Conservation (phyloP, 2,888 invertebrate species). For the Heliconius hortense region DNA sequence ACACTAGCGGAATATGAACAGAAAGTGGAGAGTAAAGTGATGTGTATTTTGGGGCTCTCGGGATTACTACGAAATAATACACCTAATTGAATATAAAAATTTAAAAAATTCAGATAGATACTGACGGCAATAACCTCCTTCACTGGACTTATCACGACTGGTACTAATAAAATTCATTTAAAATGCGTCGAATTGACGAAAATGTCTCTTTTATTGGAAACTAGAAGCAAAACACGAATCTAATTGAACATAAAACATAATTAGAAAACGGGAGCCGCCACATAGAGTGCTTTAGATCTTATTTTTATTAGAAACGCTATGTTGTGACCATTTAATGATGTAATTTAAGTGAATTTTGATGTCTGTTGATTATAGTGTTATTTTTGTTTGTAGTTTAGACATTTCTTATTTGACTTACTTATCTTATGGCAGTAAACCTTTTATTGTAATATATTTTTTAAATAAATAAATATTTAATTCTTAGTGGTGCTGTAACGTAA, state of each 20-base stretch:
- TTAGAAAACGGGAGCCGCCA: slow-evolving; percentile 59
- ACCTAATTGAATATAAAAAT: background rate
- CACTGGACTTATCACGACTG: slow-evolving; percentile 54
- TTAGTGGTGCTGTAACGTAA: background rate
- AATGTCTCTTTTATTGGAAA: slow-evolving; percentile 55
- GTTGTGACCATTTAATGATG: slow-evolving; percentile 27
- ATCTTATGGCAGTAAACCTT: background rate
- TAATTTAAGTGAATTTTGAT: slow-evolving; percentile 21
- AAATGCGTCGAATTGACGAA: slow-evolving; percentile 54
- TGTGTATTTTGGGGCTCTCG: background rate
- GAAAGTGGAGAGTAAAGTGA: background rate
- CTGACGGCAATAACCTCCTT: slow-evolving; percentile 32
- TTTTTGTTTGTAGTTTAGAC: background rate
- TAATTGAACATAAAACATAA: slow-evolving; percentile 60
- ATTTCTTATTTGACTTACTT: background rate
- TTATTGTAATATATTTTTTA: background rate
- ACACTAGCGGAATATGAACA: background rate
- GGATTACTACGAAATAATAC: background rate
- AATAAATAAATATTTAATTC: too few relatives aligned
- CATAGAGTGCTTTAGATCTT: slow-evolving; percentile 45
- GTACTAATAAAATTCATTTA: slow-evolving; percentile 55
- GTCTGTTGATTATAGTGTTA: slow-evolving; percentile 1
- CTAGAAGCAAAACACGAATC: slow-evolving; percentile 54
- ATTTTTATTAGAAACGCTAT: slow-evolving; percentile 36
- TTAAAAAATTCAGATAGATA: background rate